A percentile compares a stretch with the other conserved stretches of the same genome.
phyloP scores from a whole-genome alignment of 1,140 invertebrate genomes.

The Drosophila pruinosa region DNA sequence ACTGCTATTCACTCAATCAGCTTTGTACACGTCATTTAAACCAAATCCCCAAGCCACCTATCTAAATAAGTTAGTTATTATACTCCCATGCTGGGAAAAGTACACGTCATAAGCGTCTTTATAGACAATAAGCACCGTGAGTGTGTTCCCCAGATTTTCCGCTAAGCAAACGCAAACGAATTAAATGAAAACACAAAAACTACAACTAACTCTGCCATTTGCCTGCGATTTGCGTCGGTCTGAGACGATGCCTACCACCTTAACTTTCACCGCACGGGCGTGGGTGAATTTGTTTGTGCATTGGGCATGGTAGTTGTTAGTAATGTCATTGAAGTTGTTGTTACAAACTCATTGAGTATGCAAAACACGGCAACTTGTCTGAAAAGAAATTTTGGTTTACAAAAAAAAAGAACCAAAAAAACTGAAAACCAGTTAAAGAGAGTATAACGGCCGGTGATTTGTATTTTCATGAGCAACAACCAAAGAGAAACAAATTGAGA shows the following conservation, averaged over 20 bases:
- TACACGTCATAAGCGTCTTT: slow-evolving; percentile 33
- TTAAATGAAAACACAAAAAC: slow-evolving; percentile 13
- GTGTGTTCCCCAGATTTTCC: background rate
- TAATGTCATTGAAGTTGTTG: background rate
- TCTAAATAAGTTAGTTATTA: slow-evolving; percentile 11
- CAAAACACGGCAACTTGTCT: slow-evolving; percentile 7
- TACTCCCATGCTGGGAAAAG: background rate
- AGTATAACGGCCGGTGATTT: slow-evolving; percentile 27
- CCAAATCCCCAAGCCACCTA: slow-evolving; percentile 35
- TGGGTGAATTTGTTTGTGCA: slow-evolving; percentile 5
- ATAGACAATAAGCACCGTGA: background rate
- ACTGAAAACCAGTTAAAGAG: slow-evolving; percentile 56
- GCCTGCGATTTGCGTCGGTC: slow-evolving; percentile 17
- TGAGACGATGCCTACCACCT: background rate
- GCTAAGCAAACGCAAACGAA: background rate
- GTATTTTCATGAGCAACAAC: background rate
- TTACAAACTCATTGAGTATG: slow-evolving; percentile 15
- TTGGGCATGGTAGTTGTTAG: background rate
- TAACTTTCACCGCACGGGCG: slow-evolving; percentile 57
- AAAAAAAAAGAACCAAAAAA: background rate
- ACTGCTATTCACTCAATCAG: slow-evolving; percentile 56
- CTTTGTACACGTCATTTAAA: slow-evolving; percentile 71
- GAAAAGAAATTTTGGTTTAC: slow-evolving; percentile 24
- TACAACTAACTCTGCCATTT: slow-evolving; percentile 40
- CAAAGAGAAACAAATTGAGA: background rate